Evolutionary conservation across 2,797 vertebrate species (phyloP).

Genomic region (Sylvilagus floridanus): DNA sequence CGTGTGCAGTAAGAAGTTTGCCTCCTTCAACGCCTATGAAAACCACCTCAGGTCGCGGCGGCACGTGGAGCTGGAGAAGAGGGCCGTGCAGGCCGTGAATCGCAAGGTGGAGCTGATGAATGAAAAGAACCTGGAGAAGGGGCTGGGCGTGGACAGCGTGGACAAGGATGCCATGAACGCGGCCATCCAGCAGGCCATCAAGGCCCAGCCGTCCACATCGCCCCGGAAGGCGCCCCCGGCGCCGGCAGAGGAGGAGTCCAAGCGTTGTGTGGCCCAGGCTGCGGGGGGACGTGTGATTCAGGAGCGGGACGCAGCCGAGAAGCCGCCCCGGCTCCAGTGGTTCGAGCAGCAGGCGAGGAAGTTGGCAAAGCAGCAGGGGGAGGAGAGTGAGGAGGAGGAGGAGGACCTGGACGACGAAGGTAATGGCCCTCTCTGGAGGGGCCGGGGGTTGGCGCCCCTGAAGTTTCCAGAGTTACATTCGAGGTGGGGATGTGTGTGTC

Average conservation of each 20-base stretch:
- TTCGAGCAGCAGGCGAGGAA: conserved; percentile 94
- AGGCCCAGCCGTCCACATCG: conserved; percentile 89
- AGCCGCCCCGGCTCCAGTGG: conserved; percentile 92
- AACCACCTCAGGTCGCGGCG: conserved; percentile 96
- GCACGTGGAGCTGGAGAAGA: conserved; percentile 94
- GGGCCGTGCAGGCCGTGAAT: conserved; percentile 90
- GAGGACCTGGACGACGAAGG: conserved; percentile 87
- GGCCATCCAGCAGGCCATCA: conserved; percentile 94
- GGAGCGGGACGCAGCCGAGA: conserved; percentile 79
- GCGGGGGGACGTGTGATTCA: not conserved
- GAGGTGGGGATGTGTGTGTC: not conserved
- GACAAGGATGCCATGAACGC: conserved; percentile 93
- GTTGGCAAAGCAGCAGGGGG: conserved; percentile 79
- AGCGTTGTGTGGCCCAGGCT: not conserved
- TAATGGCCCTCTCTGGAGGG: conserved; percentile 26
- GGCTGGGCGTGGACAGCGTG: conserved; percentile 87
- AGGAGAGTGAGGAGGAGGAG: conserved; percentile 83
- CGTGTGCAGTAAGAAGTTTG: conserved; percentile 95
- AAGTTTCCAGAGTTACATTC: not conserved
- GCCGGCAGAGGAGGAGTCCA: not conserved
- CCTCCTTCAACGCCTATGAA: conserved; percentile 93
- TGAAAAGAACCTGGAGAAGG: conserved; percentile 97
- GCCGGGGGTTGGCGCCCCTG: not conserved
- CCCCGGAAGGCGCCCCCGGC: conserved; percentile 83
- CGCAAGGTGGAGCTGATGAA: conserved; percentile 93